Evolutionary conservation across 2,888 invertebrate genomes (phyloP).

Genomic region (Heliconius charithonia): DNA sequence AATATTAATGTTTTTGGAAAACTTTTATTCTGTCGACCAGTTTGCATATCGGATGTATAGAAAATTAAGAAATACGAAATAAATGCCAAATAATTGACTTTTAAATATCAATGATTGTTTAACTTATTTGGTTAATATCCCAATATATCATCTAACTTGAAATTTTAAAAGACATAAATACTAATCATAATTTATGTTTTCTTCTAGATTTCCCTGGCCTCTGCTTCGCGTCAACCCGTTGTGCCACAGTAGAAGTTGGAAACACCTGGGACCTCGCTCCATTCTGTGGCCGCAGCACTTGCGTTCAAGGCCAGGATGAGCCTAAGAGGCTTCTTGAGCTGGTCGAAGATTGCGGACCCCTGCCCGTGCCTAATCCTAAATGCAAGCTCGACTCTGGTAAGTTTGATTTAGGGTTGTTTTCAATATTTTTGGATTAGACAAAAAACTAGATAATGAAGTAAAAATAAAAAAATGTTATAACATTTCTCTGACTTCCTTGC

Average conservation of each 20-base stretch:
- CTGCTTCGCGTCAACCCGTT: slow-evolving; percentile 95
- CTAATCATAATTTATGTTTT: not conserved
- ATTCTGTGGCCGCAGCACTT: slow-evolving; percentile 96
- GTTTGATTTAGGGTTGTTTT: slow-evolving; percentile 33
- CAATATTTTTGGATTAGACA: not conserved
- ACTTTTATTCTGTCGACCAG: too few relatives aligned
- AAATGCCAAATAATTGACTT: not conserved
- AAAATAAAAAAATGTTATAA: too few relatives aligned
- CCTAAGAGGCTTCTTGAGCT: slow-evolving; percentile 90
- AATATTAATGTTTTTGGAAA: too few relatives aligned
- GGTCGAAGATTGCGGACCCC: slow-evolving; percentile 95
- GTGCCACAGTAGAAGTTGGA: slow-evolving; percentile 93
- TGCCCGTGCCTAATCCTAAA: slow-evolving; percentile 93
- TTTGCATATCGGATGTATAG: not conserved
- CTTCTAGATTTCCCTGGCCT: slow-evolving; percentile 92
- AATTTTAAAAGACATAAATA: not conserved
- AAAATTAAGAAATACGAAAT: not conserved
- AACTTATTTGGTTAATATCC: too few relatives aligned
- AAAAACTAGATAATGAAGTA: too few relatives aligned
- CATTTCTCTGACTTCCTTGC: too few relatives aligned
- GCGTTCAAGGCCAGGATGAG: slow-evolving; percentile 90
- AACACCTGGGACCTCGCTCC: slow-evolving; percentile 94
- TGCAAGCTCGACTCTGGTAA: slow-evolving; percentile 90
- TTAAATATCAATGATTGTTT: too few relatives aligned
- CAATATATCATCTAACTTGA: too few relatives aligned